Conservation (phyloP, 2,888 invertebrate species). For the Drosophila gaucha region DNA sequence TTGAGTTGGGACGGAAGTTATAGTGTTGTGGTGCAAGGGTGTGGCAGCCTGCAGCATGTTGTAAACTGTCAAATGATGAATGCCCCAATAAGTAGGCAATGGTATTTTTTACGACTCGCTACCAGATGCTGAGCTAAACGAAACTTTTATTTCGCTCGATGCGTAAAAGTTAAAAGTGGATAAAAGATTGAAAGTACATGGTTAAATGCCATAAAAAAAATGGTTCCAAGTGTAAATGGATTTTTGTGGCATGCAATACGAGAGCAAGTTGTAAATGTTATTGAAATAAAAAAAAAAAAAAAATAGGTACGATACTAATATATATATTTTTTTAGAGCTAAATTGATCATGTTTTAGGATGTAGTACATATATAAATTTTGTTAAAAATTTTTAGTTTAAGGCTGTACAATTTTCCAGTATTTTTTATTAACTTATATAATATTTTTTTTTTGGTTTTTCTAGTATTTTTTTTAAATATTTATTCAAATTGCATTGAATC, state of each 20-base stretch:
- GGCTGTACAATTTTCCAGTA: no score
- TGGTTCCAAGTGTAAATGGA: neutral
- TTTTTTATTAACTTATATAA: no score
- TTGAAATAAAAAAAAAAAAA: neutral
- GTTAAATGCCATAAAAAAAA: neutral
- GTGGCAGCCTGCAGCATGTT: slow-evolving; percentile 31
- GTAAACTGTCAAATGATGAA: slow-evolving; percentile 37
- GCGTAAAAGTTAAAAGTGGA: slow-evolving; percentile 1
- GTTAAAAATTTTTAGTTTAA: no score
- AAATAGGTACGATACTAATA: neutral
- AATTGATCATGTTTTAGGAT: no score
- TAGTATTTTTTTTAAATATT: neutral
- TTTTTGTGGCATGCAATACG: neutral
- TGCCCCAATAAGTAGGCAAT: slow-evolving; percentile 59
- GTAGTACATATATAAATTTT: no score
- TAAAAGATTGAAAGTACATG: slow-evolving; percentile 3
- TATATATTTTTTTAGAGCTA: no score
- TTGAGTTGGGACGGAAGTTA: slow-evolving; percentile 2
- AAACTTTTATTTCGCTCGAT: slow-evolving; percentile 4
- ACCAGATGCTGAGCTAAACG: slow-evolving; percentile 22
- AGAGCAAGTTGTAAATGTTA: neutral
- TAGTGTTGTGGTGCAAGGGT: slow-evolving; percentile 2
- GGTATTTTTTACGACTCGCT: slow-evolving; percentile 16
- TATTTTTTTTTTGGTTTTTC: no score
- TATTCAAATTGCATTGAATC: neutral